Evolutionary conservation across 2,797 vertebrate species (phyloP).

Genomic region (Lepus townsendii): DNA sequence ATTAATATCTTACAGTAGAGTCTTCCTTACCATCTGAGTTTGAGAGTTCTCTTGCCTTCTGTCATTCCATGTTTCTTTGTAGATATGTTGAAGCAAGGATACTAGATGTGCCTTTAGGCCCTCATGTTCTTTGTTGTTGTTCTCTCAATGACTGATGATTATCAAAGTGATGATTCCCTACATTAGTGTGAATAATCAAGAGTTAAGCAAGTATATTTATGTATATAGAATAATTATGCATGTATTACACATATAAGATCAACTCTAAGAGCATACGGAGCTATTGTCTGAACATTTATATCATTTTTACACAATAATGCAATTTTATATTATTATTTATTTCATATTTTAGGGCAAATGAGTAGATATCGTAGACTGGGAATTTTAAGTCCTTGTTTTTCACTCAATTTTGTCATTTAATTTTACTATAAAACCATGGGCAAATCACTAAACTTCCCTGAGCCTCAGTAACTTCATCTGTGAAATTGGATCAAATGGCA

Average conservation of each 20-base stretch:
- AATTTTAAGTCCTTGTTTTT: background rate
- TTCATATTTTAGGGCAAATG: conserved; percentile 47
- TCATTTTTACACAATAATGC: conserved; percentile 32
- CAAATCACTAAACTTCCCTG: background rate
- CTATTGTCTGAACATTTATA: background rate
- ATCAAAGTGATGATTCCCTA: background rate
- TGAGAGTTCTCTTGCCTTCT: background rate
- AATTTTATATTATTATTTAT: background rate
- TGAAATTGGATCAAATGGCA: background rate
- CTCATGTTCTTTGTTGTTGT: background rate
- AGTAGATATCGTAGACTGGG: background rate
- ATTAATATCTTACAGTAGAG: background rate
- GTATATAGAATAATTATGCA: background rate
- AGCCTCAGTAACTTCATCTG: background rate
- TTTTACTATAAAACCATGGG: background rate
- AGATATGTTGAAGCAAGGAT: background rate
- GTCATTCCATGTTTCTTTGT: background rate
- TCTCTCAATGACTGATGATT: background rate
- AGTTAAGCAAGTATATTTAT: background rate
- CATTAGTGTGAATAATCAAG: background rate
- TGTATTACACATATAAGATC: background rate
- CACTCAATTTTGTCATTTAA: background rate
- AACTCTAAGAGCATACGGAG: background rate
- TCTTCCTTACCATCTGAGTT: background rate
- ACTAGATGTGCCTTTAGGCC: conserved; percentile 15